Base-by-base conservation (phyloP, 2,797 vertebrate genomes). In the Micropoecilia bifurca region DNA sequence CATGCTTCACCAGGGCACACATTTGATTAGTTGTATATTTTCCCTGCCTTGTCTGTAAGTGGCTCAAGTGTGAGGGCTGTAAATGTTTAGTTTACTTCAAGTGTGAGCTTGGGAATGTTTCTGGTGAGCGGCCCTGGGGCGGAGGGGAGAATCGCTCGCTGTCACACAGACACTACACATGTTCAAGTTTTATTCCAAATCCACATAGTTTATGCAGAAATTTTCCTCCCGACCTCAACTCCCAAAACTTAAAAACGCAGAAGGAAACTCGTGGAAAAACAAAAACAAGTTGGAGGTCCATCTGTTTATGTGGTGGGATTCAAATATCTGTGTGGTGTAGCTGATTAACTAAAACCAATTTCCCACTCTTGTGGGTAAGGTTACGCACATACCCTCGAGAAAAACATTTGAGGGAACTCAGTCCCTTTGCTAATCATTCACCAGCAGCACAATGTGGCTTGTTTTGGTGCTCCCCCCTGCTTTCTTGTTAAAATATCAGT, bases 1-100 rank as follows among this genome's bases (percentile, higher is more conserved):
- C 83, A 75, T 50, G 33, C 78, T 78, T 79, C n/a, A 78, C 81
- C 30, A 22, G 66, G 74, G 75, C 88, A 81, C 80, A 78, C 83
- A 79, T 90, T 83, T 93, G 87, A 95, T 93, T 87, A 87, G 89
- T 81, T 92, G 92, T 94, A 94, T 95, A 92, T 95, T 93, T 94
- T 84, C 39, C 81, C 87, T 89, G 89, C 66, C 85, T 80, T 43
- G 6, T 82, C 86, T 87, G 28, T 83, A 90, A 94, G 92, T 92
- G 91, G 83, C 83, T 93, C 83, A 90, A 92, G 93, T 93, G 91
- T 85, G 84, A 91, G 78, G 80, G 80, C 48, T 85, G 87, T 88
- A 91, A 93, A 92, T 93, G 89, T 94, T 95, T 94, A 88, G 84
- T 90, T 94, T 89, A 88, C 79, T 74, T 79, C 82, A 87, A 90